Conservation (phyloP, 2,797 vertebrate species). For the Cephalopachus bancanus region DNA sequence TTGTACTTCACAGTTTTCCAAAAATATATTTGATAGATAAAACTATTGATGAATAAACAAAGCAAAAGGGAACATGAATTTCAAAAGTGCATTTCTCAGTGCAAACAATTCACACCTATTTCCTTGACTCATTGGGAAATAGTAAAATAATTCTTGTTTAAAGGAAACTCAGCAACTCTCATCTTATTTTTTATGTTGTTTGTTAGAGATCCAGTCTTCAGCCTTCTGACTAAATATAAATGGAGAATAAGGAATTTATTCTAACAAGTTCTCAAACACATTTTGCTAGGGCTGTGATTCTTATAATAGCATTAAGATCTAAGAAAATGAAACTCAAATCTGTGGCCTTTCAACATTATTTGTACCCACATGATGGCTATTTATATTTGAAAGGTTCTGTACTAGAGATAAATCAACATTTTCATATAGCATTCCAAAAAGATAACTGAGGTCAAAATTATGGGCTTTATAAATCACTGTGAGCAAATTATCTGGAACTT, state of each 20-base stretch:
- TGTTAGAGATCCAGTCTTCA: conserved; percentile 24
- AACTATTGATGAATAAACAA: neutral
- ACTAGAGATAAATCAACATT: conserved; percentile 46
- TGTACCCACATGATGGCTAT: conserved; percentile 55
- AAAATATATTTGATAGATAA: neutral
- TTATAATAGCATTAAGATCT: conserved; percentile 17
- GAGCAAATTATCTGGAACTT: conserved; percentile 18
- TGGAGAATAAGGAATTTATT: conserved; percentile 51
- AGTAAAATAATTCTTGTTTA: conserved; percentile 24
- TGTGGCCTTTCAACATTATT: conserved; percentile 58
- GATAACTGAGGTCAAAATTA: conserved; percentile 31
- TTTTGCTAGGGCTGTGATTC: conserved; percentile 57
- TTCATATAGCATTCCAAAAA: conserved; percentile 20
- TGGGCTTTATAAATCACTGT: neutral
- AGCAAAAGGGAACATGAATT: neutral
- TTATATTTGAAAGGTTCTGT: conserved; percentile 57
- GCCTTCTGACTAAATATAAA: conserved; percentile 54
- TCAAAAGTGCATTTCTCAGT: neutral
- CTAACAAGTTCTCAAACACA: conserved; percentile 59
- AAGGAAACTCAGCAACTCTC: conserved; percentile 1
- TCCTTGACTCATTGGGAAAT: neutral
- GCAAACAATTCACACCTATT: neutral
- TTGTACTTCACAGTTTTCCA: neutral
- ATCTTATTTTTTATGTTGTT: neutral
- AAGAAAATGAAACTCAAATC: conserved; percentile 48